Percentiles rank a stretch among this genome's conserved stretches.
Evolutionary conservation across 1,140 invertebrate species (phyloP).

Genomic region (Phymorhynchus buccinoides): DNA sequence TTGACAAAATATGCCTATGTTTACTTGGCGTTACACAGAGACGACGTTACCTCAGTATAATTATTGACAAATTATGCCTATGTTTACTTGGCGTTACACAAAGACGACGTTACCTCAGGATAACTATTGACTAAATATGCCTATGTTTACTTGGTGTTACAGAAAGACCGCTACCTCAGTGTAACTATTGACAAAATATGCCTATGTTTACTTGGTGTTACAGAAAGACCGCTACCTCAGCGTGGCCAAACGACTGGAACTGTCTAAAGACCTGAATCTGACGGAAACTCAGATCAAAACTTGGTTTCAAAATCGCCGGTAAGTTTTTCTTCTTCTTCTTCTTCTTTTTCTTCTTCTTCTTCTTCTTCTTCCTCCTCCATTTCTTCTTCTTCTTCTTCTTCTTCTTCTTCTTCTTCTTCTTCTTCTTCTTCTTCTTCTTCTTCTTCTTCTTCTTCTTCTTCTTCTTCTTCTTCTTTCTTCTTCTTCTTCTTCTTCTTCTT

Average conservation of each 20-base stretch:
- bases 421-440: neutral
- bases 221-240: constrained; percentile 94
- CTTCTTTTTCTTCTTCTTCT: neutral
- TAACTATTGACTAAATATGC: too few relatives aligned
- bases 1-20: too few relatives aligned
- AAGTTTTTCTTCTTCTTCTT: constrained; percentile 30
- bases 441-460: neutral
- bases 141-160: too few relatives aligned
- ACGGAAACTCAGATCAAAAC: constrained; percentile 98
- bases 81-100: too few relatives aligned
- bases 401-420: neutral
- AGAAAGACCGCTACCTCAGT: too few relatives aligned
- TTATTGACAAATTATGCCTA: too few relatives aligned
- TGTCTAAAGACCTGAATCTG: constrained; percentile 88
- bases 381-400: neutral
- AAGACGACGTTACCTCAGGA: too few relatives aligned
- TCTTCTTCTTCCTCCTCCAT: neutral
- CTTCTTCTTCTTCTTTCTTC: constrained; percentile 16
- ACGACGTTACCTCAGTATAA: too few relatives aligned
- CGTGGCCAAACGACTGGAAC: constrained; percentile 93
- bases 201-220: neutral
- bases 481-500: neutral
- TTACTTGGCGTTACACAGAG: too few relatives aligned
- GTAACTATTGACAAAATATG: too few relatives aligned
- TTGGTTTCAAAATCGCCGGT: constrained; percentile 93